Base-by-base conservation (phyloP, 2,888 invertebrate genomes). In the Morinoia aosen region DNA sequence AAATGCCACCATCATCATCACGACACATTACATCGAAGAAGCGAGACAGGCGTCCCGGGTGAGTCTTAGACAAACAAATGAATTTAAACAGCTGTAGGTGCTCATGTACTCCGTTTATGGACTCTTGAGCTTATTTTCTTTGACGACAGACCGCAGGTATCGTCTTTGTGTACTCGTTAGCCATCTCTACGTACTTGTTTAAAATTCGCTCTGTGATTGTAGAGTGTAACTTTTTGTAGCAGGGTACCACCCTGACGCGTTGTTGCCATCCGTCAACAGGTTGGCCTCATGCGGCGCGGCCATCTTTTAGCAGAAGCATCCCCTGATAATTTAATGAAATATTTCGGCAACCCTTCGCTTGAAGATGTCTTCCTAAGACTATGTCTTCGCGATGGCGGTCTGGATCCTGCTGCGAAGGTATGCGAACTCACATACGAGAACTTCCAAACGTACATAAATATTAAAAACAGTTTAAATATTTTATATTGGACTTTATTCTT, bases 1-100 rank as follows among this genome's bases (percentile, higher is more conserved):
- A 39, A 88, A 95, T 48, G 97, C 97, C 33, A 97, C 97, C 11
- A 97, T 97, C 76, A 97, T 97, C 95, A 97, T 97, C 95, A 97
- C 97, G 8, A 97, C 97, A 11, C 97, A 97, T 96, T 97, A 97
- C 96, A 97, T 97, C 56, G 97, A 97, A 97, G 97, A 97, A 96
- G 97, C 97, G 8, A 95, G 97, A 16, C 97, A 96, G 88, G 97
- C 97, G 48, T 95, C 97, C 95, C 96, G 95, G 95, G 96, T 96
- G 91, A 93, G 93, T 39, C 91, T 48, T n/a, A 19, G 16, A 58
- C 64, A 95, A 95, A 88, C 56, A 88, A 76, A 33, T 76, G 76
- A 33, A 76, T 76, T 76, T 76, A 95, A 95, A 48, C 40, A 64
- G 33, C 76, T 76, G 76, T 33, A 76, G 76, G 8, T 33, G 10